Evolutionary conservation across 1,140 invertebrate genomes (phyloP), one percentile per base, ranked within the genome.

Genomic region (Drosophila rhopaloa): DNA sequence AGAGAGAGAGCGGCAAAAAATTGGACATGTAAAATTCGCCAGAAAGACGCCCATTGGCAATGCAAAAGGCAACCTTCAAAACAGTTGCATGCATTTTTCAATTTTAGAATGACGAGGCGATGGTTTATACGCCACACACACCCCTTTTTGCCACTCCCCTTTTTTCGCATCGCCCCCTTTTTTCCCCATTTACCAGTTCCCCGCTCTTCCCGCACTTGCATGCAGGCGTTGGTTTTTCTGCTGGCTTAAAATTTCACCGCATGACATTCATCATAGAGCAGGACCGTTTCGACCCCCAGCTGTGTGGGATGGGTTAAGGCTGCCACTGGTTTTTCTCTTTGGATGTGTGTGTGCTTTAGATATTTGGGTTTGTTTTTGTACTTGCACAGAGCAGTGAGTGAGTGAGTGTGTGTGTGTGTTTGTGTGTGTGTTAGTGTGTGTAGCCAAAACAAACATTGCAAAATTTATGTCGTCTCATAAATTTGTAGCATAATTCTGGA

Each of bases 381-480:
- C 79, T 62, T 62, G 43, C 55, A 67, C 54, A 35, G 38, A 41
- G 24, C 37, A 48, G 51, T 27, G 29, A 35, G 48, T 24, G 61
- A 19, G 9, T 16, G 14, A 11, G 43, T 16, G n/a, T 40, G 19
- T 57, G 38, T 24, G 40, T 74, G 70, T 84, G 76, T 73, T 0
- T 19, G 19, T 19, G 2, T 24, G 51, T 50, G 46, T 24, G 47
- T 63, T 41, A 50, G 74, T 74, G 66, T 79, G 77, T 85, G 82
- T 76, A 65, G 80, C 80, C 84, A 90, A 81, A 88, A 88, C 84
- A 88, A 88, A 89, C 84, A 84, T 89, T 84, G 84, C 73, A 89
- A 84, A 88, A 88, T 88, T 88, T 88, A 88, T 88, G 84, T 88
- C 84, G 80, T 84, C 84, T 84, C 84, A 88, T 88, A 88, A 88